Conservation (phyloP, 2,797 vertebrate genomes). For the Muscicapa striata region DNA sequence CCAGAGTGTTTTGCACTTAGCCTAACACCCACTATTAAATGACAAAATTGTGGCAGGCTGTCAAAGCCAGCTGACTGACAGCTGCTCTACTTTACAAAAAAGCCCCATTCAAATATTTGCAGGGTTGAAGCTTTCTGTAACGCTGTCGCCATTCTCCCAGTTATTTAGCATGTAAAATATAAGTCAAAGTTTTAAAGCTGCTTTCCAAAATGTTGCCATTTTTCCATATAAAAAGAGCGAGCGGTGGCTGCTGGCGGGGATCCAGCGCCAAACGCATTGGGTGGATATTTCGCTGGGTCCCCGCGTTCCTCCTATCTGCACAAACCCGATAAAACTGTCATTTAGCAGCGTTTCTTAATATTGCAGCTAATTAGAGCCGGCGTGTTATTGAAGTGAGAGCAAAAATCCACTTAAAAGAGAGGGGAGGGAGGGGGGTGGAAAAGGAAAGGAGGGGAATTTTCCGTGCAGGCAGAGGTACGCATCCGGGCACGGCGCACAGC, state of each 20-base stretch:
- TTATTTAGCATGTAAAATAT: slow-evolving; percentile 76
- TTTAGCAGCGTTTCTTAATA: slow-evolving; percentile 46
- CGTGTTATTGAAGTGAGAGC: slow-evolving; percentile 62
- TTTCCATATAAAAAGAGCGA: slow-evolving; percentile 70
- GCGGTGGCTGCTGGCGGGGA: slow-evolving; percentile 40
- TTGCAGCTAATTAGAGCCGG: slow-evolving; percentile 62
- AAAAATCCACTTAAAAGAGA: slow-evolving; percentile 60
- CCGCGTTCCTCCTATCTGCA: slow-evolving; percentile 60
- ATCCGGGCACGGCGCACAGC: background rate
- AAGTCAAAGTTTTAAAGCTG: slow-evolving; percentile 77
- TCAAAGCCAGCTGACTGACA: slow-evolving; percentile 90
- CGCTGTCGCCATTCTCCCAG: slow-evolving; percentile 71
- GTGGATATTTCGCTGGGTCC: slow-evolving; percentile 37
- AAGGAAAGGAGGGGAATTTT: background rate
- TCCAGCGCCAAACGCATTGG: slow-evolving; percentile 39
- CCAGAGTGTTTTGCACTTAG: slow-evolving; percentile 82
- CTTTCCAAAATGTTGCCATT: slow-evolving; percentile 74
- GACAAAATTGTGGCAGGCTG: slow-evolving; percentile 84
- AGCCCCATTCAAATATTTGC: slow-evolving; percentile 78
- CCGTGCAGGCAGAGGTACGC: background rate
- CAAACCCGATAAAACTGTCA: slow-evolving; percentile 55
- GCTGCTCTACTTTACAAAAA: slow-evolving; percentile 81
- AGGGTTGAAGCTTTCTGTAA: slow-evolving; percentile 74
- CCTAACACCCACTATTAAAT: slow-evolving; percentile 83
- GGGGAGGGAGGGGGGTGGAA: background rate